Evolutionary conservation across 37 sponge, comb jelly and placozoan species (phyloP).

Genomic region (Agelas oroides): DNA sequence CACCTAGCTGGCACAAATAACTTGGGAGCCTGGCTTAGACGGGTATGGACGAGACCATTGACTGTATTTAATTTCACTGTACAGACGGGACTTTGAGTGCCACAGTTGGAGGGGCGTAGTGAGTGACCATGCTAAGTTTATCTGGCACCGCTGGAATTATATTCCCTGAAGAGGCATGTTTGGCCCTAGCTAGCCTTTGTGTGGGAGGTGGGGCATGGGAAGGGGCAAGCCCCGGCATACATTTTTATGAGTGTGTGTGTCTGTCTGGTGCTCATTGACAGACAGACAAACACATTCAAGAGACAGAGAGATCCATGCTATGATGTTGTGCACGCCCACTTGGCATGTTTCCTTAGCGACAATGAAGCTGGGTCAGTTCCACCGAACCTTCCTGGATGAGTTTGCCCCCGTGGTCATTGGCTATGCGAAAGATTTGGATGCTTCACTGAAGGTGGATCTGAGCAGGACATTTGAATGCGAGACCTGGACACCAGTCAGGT

Average conservation of each 20-base stretch:
- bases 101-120: too few species aligned
- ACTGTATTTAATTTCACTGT: neutral
- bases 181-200: too few species aligned
- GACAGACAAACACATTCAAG: neutral
- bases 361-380: constrained; percentile 46
- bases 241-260: too few species aligned
- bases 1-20: too few species aligned
- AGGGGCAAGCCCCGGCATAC: too few species aligned
- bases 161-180: too few species aligned
- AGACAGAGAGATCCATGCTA: neutral
- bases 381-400: constrained; percentile 19
- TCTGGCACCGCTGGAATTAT: too few species aligned
- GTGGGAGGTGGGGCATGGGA: too few species aligned
- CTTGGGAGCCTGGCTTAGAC: too few species aligned
- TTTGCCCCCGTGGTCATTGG: constrained; percentile 40
- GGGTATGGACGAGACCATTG: too few species aligned
- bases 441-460: constrained; percentile 28
- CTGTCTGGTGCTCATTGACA: neutral
- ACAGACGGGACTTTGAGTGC: too few species aligned
- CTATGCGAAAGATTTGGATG: constrained; percentile 23
- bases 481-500: constrained; percentile 58
- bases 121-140: too few species aligned
- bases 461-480: constrained; percentile 7
- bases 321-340: neutral
- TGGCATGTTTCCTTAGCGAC: constrained; percentile 32